phyloP scores from a whole-genome alignment of 2,888 invertebrate genomes.

The Hydroisotoma schaefferi region DNA sequence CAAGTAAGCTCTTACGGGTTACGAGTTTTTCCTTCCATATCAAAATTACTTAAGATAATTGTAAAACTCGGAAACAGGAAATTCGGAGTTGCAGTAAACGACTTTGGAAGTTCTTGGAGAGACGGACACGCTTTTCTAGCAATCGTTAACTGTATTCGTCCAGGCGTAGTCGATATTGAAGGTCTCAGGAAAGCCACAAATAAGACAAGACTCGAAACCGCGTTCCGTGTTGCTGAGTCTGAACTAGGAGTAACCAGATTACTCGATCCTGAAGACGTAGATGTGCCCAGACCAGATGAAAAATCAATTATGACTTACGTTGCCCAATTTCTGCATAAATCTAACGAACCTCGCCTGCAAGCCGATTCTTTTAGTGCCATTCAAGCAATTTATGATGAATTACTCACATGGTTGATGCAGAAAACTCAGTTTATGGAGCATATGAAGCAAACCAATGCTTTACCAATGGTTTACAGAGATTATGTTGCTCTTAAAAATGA shows the following conservation, averaged over 20 bases:
- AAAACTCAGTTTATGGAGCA: slow-evolving; percentile 73
- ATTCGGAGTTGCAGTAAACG: slow-evolving; percentile 80
- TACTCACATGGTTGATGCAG: slow-evolving; percentile 77
- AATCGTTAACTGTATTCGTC: slow-evolving; percentile 89
- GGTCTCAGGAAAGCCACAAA: slow-evolving; percentile 75
- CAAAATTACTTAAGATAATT: neutral
- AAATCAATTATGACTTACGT: slow-evolving; percentile 98
- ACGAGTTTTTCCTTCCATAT: neutral
- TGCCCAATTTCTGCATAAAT: slow-evolving; percentile 91
- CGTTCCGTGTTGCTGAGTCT: slow-evolving; percentile 86
- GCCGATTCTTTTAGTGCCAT: slow-evolving; percentile 61
- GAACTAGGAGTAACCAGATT: slow-evolving; percentile 87
- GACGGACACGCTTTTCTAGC: slow-evolving; percentile 87
- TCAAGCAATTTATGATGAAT: slow-evolving; percentile 74
- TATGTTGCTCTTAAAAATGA: slow-evolving; percentile 74
- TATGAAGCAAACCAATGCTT: slow-evolving; percentile 68
- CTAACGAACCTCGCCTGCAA: slow-evolving; percentile 47
- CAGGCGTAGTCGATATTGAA: slow-evolving; percentile 83
- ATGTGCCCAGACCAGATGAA: slow-evolving; percentile 93
- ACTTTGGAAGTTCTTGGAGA: slow-evolving; percentile 53
- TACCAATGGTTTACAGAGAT: slow-evolving; percentile 75
- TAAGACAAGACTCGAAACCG: slow-evolving; percentile 78
- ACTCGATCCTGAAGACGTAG: slow-evolving; percentile 92
- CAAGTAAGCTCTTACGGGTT: slow-evolving; percentile 29
- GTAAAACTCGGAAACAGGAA: slow-evolving; percentile 57